Evolutionary conservation across 2,888 invertebrate genomes (phyloP).

Genomic region (Caradrina kadenii): DNA sequence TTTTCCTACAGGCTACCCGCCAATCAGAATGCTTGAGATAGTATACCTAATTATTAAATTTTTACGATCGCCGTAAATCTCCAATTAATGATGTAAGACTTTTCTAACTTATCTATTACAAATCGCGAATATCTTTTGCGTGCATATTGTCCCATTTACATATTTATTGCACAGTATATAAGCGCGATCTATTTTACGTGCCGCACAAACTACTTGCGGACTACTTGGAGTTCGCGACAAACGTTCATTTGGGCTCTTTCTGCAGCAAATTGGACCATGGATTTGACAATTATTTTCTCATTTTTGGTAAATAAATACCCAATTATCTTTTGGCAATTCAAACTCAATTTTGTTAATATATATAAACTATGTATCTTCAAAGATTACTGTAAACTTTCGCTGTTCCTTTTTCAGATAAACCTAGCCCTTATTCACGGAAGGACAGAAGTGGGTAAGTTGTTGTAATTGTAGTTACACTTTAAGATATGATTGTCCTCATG

Average conservation of each 20-base stretch:
- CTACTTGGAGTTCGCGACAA: constrained; percentile 37
- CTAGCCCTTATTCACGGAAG: constrained; percentile 49
- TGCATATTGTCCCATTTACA: constrained; percentile 51
- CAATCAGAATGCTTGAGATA: not conserved
- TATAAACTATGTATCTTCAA: not conserved
- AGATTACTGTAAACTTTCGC: not conserved
- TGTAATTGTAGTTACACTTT: constrained; percentile 37
- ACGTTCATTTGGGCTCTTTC: constrained; percentile 41
- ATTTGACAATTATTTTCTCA: constrained; percentile 37
- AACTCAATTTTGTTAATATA: too few species aligned
- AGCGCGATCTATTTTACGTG: constrained; percentile 49
- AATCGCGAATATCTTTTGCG: constrained; percentile 44
- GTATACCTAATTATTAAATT: not conserved
- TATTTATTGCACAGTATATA: constrained; percentile 65
- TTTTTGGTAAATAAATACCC: constrained; percentile 43
- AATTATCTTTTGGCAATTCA: not conserved
- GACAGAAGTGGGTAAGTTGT: constrained; percentile 60
- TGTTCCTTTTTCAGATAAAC: constrained; percentile 50
- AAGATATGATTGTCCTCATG: not conserved
- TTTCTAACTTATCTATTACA: constrained; percentile 23
- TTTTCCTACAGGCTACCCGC: not conserved
- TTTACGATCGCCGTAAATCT: constrained; percentile 5
- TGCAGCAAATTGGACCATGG: constrained; percentile 39
- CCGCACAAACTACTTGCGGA: constrained; percentile 53
- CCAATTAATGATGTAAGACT: constrained; percentile 2